Conservation (phyloP, 2,888 invertebrate species). For the Autographa pulchrina region DNA sequence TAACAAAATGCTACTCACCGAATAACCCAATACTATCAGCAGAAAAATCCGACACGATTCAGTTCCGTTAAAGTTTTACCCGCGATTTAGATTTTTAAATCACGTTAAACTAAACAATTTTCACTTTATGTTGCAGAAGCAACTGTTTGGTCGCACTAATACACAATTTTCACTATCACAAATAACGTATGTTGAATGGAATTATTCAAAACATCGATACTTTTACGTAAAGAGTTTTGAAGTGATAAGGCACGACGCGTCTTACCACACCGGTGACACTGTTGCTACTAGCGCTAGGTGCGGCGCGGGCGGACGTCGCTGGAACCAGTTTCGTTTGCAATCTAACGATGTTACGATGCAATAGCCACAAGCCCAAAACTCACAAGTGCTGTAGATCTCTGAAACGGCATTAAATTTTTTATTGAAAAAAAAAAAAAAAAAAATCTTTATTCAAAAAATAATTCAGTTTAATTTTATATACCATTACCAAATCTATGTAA, state of each 20-base stretch:
- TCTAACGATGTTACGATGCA: conserved; percentile 40
- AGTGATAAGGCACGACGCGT: conserved; percentile 54
- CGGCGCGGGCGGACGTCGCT: conserved; percentile 53
- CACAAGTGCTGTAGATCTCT: not conserved
- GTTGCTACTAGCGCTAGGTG: conserved; percentile 75
- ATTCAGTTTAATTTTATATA: no score
- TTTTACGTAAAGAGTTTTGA: conserved; percentile 81
- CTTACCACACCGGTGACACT: conserved; percentile 59
- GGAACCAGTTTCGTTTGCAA: conserved; percentile 61
- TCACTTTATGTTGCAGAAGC: conserved; percentile 62
- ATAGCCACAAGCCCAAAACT: not conserved
- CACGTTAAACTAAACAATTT: conserved; percentile 72
- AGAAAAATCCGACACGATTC: conserved; percentile 76
- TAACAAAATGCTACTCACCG: conserved; percentile 80
- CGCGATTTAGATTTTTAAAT: conserved; percentile 81
- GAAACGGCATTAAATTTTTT: no score
- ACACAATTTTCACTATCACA: conserved; percentile 78
- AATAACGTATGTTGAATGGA: conserved; percentile 57
- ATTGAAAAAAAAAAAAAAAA: no score
- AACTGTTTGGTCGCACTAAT: conserved; percentile 70
- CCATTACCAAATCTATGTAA: no score
- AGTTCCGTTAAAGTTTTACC: conserved; percentile 83
- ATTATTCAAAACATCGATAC: conserved; percentile 75
- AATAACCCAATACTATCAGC: conserved; percentile 77
- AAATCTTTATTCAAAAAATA: no score